Evolutionary conservation across 2,797 vertebrate species (phyloP).

Genomic region (Coluber constrictor): DNA sequence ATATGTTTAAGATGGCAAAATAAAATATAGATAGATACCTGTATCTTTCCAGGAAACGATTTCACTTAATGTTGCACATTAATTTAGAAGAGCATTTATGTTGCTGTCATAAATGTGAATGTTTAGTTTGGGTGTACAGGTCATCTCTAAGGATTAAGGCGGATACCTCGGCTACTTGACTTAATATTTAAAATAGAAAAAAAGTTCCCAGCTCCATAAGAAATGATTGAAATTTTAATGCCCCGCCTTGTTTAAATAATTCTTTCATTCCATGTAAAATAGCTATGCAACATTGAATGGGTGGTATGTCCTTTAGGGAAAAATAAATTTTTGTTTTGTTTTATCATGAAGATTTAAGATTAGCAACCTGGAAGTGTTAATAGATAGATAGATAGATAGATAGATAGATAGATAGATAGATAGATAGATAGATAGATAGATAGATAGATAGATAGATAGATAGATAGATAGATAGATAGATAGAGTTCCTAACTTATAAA

Average conservation of each 20-base stretch:
- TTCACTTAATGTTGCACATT: constrained; percentile 79
- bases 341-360: constrained; percentile 72
- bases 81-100: constrained; percentile 73
- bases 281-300: constrained; percentile 73
- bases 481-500: constrained; percentile 32
- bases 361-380: background rate
- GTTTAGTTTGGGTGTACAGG: constrained; percentile 71
- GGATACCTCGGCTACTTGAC: constrained; percentile 78
- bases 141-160: constrained; percentile 75
- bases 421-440: no score
- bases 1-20: constrained; percentile 82
- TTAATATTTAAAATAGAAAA: constrained; percentile 81
- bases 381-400: rapidly evolving
- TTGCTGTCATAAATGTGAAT: constrained; percentile 74
- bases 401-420: no score
- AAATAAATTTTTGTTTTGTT: constrained; percentile 74
- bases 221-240: constrained; percentile 70
- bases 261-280: constrained; percentile 76
- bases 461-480: no score
- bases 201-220: constrained; percentile 70
- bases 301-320: constrained; percentile 70
- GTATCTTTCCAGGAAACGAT: constrained; percentile 75
- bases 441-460: background rate
- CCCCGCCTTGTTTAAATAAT: constrained; percentile 68
- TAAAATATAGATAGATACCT: constrained; percentile 81